A percentile compares a stretch with the other conserved stretches of the same genome.
Evolutionary conservation across 2,888 invertebrate genomes (phyloP).

Genomic region (Saturnia japonica): DNA sequence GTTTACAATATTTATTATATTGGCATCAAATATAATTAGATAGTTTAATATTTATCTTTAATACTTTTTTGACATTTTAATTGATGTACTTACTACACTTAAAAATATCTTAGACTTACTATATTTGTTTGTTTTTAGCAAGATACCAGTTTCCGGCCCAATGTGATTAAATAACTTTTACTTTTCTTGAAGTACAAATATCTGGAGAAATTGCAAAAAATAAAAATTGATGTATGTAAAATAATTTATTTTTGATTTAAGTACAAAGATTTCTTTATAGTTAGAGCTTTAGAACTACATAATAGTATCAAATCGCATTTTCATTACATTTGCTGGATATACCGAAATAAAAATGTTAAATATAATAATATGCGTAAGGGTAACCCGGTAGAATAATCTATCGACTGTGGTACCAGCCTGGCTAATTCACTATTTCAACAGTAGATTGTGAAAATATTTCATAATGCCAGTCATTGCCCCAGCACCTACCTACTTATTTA

Average conservation of each 20-base stretch:
- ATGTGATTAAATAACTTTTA: slow-evolving; percentile 42
- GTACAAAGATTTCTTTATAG: slow-evolving; percentile 19
- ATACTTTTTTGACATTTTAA: slow-evolving; percentile 50
- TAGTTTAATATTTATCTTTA: slow-evolving; percentile 41
- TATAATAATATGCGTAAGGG: not conserved
- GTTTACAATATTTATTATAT: not conserved
- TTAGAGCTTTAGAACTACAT: not conserved
- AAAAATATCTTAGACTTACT: too few relatives aligned
- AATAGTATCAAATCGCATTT: not conserved
- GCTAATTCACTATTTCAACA: slow-evolving; percentile 64
- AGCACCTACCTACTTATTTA: slow-evolving; percentile 23
- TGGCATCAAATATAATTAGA: slow-evolving; percentile 24
- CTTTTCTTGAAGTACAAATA: slow-evolving; percentile 40
- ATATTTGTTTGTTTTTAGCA: not conserved
- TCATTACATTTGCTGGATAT: not conserved
- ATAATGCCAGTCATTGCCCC: slow-evolving; percentile 50
- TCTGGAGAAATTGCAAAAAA: slow-evolving; percentile 35
- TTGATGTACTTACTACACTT: too few relatives aligned
- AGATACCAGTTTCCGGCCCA: slow-evolving; percentile 36
- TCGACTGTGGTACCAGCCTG: slow-evolving; percentile 46
- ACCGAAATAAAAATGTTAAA: not conserved
- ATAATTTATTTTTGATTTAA: slow-evolving; percentile 21
- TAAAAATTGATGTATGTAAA: slow-evolving; percentile 32
- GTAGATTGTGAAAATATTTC: slow-evolving; percentile 68
- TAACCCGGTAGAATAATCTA: not conserved